A percentile compares a stretch with the other conserved stretches of the same genome.
These are phyloP conservation scores for Neelides folsomi DNA, from an alignment of 2,888 invertebrate species.

Conservation along the genomic window DNA sequence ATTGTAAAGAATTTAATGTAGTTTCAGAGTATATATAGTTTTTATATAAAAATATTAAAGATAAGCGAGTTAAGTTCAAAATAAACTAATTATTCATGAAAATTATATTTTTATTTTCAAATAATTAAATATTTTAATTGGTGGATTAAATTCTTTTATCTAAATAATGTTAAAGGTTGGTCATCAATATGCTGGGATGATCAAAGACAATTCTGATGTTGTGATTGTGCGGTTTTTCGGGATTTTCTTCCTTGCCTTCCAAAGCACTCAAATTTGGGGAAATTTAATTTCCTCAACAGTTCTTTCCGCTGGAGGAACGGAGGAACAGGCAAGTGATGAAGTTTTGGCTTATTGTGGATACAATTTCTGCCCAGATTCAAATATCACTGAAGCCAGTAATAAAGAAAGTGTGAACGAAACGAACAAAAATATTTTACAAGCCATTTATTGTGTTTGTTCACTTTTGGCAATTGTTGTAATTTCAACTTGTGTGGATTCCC, in stretches of 20 bases:
- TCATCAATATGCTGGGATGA: slow-evolving; percentile 74
- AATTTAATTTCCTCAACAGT: slow-evolving; percentile 87
- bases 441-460: slow-evolving; percentile 78
- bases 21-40: too few relatives aligned
- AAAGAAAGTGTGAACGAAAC: slow-evolving; percentile 49
- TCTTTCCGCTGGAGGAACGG: slow-evolving; percentile 52
- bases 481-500: slow-evolving; percentile 73
- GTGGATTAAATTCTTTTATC: too few relatives aligned
- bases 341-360: slow-evolving; percentile 51
- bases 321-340: slow-evolving; percentile 7
- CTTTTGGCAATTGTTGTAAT: slow-evolving; percentile 73
- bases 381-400: slow-evolving; percentile 35
- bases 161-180: slow-evolving; percentile 79
- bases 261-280: slow-evolving; percentile 94
- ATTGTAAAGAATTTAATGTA: too few relatives aligned
- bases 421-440: slow-evolving; percentile 68
- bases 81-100: background rate
- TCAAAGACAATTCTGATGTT: slow-evolving; percentile 73
- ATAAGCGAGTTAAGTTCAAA: background rate
- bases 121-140: background rate
- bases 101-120: background rate
- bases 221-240: slow-evolving; percentile 95
- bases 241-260: slow-evolving; percentile 85
- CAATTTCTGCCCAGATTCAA: slow-evolving; percentile 50
- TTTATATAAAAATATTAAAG: background rate